A percentile compares a stretch with the other conserved stretches of the same genome.
Evolutionary conservation across 1,140 invertebrate species (phyloP).

Genomic region (Whitmania pigra): DNA sequence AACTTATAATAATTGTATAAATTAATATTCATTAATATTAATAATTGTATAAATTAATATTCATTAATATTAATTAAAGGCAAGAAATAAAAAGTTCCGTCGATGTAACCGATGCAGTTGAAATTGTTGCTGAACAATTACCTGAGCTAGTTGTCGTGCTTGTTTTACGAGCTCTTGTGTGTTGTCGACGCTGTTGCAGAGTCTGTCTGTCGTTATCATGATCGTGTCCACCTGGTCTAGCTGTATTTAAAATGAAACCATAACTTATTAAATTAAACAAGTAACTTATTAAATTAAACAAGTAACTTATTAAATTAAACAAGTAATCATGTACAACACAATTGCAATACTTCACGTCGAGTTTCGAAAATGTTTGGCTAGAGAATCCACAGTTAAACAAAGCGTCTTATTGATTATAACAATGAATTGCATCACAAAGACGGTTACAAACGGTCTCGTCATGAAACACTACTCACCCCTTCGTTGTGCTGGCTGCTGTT

Average conservation of each 20-base stretch:
- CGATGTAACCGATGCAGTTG: too few species aligned
- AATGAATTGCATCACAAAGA: too few species aligned
- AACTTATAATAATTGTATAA: not conserved
- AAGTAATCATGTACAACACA: not conserved
- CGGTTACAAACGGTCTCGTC: too few species aligned
- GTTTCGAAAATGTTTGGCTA: too few species aligned
- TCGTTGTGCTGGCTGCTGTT: conserved; percentile 32
- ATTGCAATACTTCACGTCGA: too few species aligned
- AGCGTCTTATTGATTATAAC: too few species aligned
- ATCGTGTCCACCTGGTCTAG: conserved; percentile 64
- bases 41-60: too few species aligned
- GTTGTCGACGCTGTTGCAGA: conserved; percentile 69
- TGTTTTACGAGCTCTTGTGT: conserved; percentile 82
- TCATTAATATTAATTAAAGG: too few species aligned
- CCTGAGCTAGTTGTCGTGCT: conserved; percentile 67
- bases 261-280: not conserved
- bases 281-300: not conserved
- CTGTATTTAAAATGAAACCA: conserved; percentile 24
- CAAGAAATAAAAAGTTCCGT: too few species aligned
- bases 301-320: not conserved
- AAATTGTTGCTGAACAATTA: not conserved
- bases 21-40: too few species aligned
- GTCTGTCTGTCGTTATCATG: conserved; percentile 71
- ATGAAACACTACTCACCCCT: not conserved
- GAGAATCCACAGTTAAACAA: too few species aligned